phyloP scores from a whole-genome alignment of 2,797 vertebrate species.

The Sebastes steindachneri region DNA sequence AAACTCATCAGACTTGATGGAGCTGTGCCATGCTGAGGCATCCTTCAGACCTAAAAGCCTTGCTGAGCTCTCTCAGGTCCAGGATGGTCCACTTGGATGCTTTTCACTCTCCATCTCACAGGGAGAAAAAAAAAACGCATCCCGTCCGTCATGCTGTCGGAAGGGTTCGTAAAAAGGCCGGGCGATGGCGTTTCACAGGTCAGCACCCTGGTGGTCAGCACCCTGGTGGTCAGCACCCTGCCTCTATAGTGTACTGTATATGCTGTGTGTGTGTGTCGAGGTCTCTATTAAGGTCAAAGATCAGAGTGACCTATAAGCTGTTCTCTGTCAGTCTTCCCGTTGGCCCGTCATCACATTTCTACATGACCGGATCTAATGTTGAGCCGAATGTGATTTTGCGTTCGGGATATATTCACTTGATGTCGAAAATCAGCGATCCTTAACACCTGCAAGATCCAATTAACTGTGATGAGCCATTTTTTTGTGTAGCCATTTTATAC shows the following conservation, averaged over 20 bases:
- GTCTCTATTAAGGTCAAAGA: conserved; percentile 13
- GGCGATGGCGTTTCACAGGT: not conserved
- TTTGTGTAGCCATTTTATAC: conserved; percentile 15
- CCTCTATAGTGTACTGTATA: not conserved
- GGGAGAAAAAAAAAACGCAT: conserved; percentile 21
- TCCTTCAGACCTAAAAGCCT: conserved; percentile 37
- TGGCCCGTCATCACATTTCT: not conserved
- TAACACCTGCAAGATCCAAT: conserved; percentile 42
- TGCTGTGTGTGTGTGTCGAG: not conserved
- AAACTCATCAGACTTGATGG: conserved; percentile 22
- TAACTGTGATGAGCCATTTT: conserved; percentile 29
- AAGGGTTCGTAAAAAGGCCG: not conserved
- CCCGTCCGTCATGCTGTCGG: too few relatives aligned
- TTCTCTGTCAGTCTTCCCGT: conserved; percentile 7
- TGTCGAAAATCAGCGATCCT: conserved; percentile 3
- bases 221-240: not conserved
- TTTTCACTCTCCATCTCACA: conserved; percentile 23
- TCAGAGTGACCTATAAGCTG: conserved; percentile 2
- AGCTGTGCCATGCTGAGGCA: not conserved
- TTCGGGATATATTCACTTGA: conserved; percentile 15
- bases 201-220: not conserved
- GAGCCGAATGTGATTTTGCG: conserved; percentile 1
- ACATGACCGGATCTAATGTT: not conserved
- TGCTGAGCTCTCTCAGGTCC: conserved; percentile 10
- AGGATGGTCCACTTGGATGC: conserved; percentile 21